Percentiles rank a stretch among this genome's conserved stretches.
Conservation (phyloP, 2,113 vertebrate species). For the Aphelocoma coerulescens region DNA sequence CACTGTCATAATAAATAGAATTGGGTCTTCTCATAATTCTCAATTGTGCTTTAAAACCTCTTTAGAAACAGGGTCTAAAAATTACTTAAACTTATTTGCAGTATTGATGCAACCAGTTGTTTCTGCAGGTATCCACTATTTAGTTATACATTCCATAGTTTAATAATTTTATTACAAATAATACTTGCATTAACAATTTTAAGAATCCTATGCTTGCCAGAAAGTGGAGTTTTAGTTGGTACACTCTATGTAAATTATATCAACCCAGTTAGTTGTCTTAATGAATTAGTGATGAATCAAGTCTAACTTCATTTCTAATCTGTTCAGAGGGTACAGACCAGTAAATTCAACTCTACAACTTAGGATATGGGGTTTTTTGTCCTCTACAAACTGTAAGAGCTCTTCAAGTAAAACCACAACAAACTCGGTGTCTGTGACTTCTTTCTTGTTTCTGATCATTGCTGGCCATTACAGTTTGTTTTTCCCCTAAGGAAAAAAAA, state of each 20-base stretch:
- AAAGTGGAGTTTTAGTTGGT: slow-evolving; percentile 54
- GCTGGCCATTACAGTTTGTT: slow-evolving; percentile 63
- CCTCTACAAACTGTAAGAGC: slow-evolving; percentile 48
- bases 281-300: slow-evolving; percentile 58
- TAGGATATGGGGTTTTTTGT: background rate
- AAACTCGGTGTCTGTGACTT: slow-evolving; percentile 70
- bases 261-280: slow-evolving; percentile 46
- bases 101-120: slow-evolving; percentile 67
- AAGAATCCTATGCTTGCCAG: slow-evolving; percentile 35
- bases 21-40: slow-evolving; percentile 34
- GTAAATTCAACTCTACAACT: slow-evolving; percentile 46
- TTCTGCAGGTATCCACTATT: slow-evolving; percentile 64
- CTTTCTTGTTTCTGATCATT: slow-evolving; percentile 62
- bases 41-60: slow-evolving; percentile 55
- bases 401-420: slow-evolving; percentile 67
- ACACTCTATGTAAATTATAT: slow-evolving; percentile 64
- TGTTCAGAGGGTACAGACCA: slow-evolving; percentile 59
- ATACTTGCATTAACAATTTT: slow-evolving; percentile 58
- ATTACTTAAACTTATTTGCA: slow-evolving; percentile 61
- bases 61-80: slow-evolving; percentile 65
- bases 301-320: slow-evolving; percentile 61
- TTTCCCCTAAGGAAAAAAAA: slow-evolving; percentile 61
- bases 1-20: slow-evolving; percentile 50
- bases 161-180: slow-evolving; percentile 64
- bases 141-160: slow-evolving; percentile 76